These are phyloP conservation scores for Argyrosomus japonicus DNA, from an alignment of 2,113 vertebrate species.

Conservation along the genomic window DNA sequence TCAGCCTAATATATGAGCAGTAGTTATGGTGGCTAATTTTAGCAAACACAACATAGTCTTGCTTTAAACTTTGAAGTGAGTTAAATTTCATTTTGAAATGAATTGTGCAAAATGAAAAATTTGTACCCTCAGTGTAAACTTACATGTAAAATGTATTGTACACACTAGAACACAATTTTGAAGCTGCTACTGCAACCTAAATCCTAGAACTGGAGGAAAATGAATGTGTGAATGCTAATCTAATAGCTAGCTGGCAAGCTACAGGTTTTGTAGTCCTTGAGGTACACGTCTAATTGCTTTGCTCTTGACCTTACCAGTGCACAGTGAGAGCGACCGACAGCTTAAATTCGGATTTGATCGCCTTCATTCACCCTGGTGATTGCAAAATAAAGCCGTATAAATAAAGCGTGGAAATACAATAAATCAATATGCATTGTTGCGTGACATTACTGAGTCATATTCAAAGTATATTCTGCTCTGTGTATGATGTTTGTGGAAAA, in stretches of 20 bases:
- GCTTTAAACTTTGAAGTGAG: neutral
- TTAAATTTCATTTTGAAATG: neutral
- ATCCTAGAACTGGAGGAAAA: neutral
- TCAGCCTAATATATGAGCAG: neutral
- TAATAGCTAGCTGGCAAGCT: conserved; percentile 7
- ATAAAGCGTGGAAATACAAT: neutral
- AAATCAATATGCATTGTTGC: neutral
- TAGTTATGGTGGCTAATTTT: neutral
- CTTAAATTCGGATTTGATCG: conserved; percentile 84
- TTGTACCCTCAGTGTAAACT: neutral
- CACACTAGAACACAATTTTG: neutral
- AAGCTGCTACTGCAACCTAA: neutral
- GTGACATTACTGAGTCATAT: neutral
- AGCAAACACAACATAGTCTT: neutral
- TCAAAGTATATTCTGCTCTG: neutral
- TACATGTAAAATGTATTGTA: neutral
- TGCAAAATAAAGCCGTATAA: conserved; percentile 58
- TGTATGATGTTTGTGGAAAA: neutral
- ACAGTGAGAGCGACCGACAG: conserved; percentile 20
- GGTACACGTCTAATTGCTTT: conserved; percentile 9
- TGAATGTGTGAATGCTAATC: neutral
- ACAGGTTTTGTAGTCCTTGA: neutral
- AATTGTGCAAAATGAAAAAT: neutral
- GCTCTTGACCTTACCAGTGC: conserved; percentile 70
- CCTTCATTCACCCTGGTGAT: conserved; percentile 82